Conservation (phyloP, 2,888 invertebrate species). For the Melanostoma mellinum region DNA sequence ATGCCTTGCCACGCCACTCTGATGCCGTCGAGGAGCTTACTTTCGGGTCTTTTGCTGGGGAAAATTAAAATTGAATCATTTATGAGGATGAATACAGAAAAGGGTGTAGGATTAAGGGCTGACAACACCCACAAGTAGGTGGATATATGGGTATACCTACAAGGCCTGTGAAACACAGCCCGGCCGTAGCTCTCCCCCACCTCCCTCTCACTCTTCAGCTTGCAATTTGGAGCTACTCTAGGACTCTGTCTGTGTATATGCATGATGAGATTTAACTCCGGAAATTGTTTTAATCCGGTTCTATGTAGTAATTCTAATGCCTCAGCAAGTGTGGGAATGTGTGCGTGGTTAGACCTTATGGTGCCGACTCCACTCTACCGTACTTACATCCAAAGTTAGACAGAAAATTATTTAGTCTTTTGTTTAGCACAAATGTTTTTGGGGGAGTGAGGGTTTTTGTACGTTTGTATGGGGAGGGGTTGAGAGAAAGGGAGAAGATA, state of each 20-base stretch:
- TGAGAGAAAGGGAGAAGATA: neutral
- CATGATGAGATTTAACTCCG: conserved; percentile 65
- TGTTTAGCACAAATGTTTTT: no score
- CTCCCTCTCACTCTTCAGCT: neutral
- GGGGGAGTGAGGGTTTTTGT: conserved; percentile 10
- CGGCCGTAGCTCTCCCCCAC: neutral
- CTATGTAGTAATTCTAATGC: conserved; percentile 35
- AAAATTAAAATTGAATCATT: conserved; percentile 73
- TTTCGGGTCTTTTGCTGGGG: conserved; percentile 61
- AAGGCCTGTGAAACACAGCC: neutral
- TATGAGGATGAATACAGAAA: conserved; percentile 67
- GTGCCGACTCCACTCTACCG: conserved; percentile 7
- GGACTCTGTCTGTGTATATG: conserved; percentile 28
- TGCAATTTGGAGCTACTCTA: conserved; percentile 15
- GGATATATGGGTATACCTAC: neutral
- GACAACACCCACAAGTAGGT: conserved; percentile 28
- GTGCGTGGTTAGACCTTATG: conserved; percentile 46
- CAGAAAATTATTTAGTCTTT: neutral
- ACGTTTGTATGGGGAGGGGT: neutral
- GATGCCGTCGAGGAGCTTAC: conserved; percentile 51
- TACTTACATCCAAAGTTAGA: conserved; percentile 23
- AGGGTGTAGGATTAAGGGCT: conserved; percentile 58
- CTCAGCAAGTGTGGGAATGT: conserved; percentile 9
- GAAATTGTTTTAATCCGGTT: conserved; percentile 65
- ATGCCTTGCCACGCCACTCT: neutral